Evolutionary conservation across 2,797 vertebrate genomes (phyloP).

Genomic region (Gadopsis marmoratus): DNA sequence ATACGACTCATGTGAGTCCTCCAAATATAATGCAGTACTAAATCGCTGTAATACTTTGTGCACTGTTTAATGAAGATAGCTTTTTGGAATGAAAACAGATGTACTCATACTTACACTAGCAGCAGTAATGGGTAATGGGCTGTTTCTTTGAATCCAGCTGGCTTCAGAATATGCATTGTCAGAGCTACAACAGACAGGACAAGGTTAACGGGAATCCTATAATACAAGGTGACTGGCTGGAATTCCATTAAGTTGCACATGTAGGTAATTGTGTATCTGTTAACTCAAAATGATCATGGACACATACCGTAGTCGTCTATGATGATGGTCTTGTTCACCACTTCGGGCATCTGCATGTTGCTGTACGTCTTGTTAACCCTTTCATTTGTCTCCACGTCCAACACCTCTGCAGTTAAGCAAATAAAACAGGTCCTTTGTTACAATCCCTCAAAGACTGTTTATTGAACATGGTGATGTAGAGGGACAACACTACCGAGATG

Average conservation of each 20-base stretch:
- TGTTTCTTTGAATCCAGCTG: constrained; percentile 89
- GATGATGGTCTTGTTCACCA: constrained; percentile 88
- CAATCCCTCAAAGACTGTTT: not conserved
- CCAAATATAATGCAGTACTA: not conserved
- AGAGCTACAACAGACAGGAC: constrained; percentile 81
- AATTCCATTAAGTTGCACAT: not conserved
- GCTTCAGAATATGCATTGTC: constrained; percentile 94
- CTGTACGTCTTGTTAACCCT: constrained; percentile 84
- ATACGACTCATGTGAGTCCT: not conserved
- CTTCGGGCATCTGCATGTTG: constrained; percentile 93
- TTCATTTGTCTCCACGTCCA: constrained; percentile 92
- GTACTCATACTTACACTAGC: constrained; percentile 91
- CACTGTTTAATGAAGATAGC: not conserved
- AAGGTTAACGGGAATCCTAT: not conserved
- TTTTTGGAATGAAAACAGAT: not conserved
- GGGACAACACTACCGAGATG: not conserved
- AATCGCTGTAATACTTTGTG: not conserved
- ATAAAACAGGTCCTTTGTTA: not conserved
- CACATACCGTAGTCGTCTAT: constrained; percentile 94
- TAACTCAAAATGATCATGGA: not conserved
- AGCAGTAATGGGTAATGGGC: constrained; percentile 93
- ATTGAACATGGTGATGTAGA: not conserved
- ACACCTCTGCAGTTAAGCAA: constrained; percentile 86
- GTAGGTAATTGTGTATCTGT: not conserved
- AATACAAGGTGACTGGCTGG: not conserved